Evolutionary conservation across 2,888 invertebrate species (phyloP).

Genomic region (Nipponacmea schrenckii): DNA sequence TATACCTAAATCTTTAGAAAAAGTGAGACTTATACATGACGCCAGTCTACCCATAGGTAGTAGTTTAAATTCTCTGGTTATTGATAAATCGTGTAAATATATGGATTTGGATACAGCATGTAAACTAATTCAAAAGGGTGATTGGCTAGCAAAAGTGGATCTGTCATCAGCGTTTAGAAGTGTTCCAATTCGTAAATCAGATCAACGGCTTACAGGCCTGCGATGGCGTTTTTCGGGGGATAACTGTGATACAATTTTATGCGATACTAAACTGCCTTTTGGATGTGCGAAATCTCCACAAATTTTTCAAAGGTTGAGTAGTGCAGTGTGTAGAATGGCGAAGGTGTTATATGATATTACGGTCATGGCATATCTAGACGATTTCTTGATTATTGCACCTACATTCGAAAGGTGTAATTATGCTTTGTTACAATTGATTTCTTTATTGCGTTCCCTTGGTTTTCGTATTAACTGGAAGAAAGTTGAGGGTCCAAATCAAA

Average conservation of each 20-base stretch:
- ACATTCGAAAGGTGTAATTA: neutral
- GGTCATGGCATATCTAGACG: neutral
- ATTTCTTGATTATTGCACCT: slow-evolving; percentile 8
- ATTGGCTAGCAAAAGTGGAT: slow-evolving; percentile 6
- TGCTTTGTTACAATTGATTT: neutral
- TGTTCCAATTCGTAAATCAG: slow-evolving; percentile 4
- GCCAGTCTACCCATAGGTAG: neutral
- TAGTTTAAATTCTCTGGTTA: slow-evolving; percentile 3
- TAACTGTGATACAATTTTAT: neutral
- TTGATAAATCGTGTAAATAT: slow-evolving; percentile 1
- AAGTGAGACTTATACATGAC: neutral
- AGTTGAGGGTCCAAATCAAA: slow-evolving; percentile 2
- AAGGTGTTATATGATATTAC: neutral
- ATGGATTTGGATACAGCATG: slow-evolving; percentile 10
- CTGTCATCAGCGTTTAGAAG: neutral
- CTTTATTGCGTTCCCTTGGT: neutral
- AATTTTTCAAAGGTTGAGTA: slow-evolving; percentile 4
- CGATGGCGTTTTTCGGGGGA: slow-evolving; percentile 6
- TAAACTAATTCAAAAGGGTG: neutral
- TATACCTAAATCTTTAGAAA: neutral
- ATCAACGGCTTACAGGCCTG: neutral
- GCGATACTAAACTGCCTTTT: neutral
- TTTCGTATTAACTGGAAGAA: slow-evolving; percentile 7
- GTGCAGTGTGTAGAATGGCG: slow-evolving; percentile 4
- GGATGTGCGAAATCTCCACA: slow-evolving; percentile 6